Evolutionary conservation across 1,140 invertebrate species (phyloP).

Genomic region (Calycopis cecrops): DNA sequence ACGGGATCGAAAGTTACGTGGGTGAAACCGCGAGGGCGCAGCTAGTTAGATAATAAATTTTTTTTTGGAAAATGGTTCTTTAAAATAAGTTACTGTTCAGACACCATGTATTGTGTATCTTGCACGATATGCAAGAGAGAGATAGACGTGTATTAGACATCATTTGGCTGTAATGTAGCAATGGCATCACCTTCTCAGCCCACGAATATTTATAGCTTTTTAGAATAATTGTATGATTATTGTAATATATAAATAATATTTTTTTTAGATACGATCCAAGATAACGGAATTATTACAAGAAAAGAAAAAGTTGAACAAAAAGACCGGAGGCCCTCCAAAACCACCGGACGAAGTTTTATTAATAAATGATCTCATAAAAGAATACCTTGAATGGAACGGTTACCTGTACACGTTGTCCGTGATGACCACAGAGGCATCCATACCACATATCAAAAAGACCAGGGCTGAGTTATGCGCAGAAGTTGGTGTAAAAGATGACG

Average conservation of each 20-base stretch:
- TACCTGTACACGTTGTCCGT: constrained; percentile 74
- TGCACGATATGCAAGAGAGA: no score
- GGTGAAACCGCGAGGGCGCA: no score
- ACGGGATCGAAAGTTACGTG: no score
- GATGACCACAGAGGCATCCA: constrained; percentile 59
- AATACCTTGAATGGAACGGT: constrained; percentile 76
- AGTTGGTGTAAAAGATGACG: constrained; percentile 61
- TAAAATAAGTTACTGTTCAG: no score
- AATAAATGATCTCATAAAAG: constrained; percentile 72
- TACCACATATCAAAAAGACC: constrained; percentile 36
- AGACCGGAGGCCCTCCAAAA: constrained; percentile 35
- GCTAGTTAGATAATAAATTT: no score
- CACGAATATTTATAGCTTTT: no score
- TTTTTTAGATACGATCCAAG: constrained; percentile 52
- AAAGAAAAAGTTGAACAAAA: constrained; percentile 34
- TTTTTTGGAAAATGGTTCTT: no score
- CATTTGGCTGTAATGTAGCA: no score
- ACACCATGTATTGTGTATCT: no score
- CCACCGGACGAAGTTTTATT: constrained; percentile 68
- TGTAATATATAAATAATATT: background rate
- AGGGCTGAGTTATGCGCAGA: constrained; percentile 48
- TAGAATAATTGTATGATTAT: background rate
- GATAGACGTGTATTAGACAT: no score
- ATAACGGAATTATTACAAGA: constrained; percentile 53
- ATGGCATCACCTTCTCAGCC: no score